Percentiles rank a stretch among this genome's conserved stretches.
phyloP scores from a whole-genome alignment of 1,140 invertebrate species.

The Drosophila orosa region DNA sequence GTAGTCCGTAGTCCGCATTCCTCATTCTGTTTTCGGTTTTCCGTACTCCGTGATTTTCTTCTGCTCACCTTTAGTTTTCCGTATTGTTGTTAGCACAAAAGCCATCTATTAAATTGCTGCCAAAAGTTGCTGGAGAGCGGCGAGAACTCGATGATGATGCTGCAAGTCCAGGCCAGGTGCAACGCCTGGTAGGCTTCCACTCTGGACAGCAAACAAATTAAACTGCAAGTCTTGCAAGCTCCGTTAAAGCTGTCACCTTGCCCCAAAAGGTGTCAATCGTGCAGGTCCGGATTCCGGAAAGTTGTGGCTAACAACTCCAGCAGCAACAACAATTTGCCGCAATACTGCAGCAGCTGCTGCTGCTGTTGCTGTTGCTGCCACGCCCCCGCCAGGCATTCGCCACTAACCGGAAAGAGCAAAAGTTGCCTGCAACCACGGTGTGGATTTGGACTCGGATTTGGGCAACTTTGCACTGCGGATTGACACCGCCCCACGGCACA shows the following conservation, averaged over 20 bases:
- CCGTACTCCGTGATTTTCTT: conserved; percentile 9
- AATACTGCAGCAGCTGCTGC: conserved; percentile 45
- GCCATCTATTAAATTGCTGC: conserved; percentile 54
- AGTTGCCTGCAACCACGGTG: conserved; percentile 68
- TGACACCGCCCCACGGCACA: conserved; percentile 34
- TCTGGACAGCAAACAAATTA: conserved; percentile 50
- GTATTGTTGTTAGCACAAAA: conserved; percentile 47
- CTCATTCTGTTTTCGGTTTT: conserved; percentile 9
- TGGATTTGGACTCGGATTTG: conserved; percentile 55
- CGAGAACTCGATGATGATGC: conserved; percentile 23
- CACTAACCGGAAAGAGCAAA: conserved; percentile 73
- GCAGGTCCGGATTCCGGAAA: conserved; percentile 65
- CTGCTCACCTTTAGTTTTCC: conserved; percentile 9
- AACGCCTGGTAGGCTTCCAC: conserved; percentile 35
- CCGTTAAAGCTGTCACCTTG: conserved; percentile 60
- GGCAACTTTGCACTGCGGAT: conserved; percentile 64
- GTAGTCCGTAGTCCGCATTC: neutral
- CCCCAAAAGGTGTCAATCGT: conserved; percentile 76
- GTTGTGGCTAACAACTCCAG: conserved; percentile 60
- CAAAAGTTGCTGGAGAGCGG: conserved; percentile 25
- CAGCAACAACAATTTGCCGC: conserved; percentile 41
- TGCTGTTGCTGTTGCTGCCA: conserved; percentile 2
- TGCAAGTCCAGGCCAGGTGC: conserved; percentile 25
- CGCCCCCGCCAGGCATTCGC: conserved; percentile 29
- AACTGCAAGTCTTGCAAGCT: conserved; percentile 45